These are phyloP conservation scores for Cactoblastis cactorum DNA, from an alignment of 2,888 invertebrate genomes.

Conservation along the genomic window DNA sequence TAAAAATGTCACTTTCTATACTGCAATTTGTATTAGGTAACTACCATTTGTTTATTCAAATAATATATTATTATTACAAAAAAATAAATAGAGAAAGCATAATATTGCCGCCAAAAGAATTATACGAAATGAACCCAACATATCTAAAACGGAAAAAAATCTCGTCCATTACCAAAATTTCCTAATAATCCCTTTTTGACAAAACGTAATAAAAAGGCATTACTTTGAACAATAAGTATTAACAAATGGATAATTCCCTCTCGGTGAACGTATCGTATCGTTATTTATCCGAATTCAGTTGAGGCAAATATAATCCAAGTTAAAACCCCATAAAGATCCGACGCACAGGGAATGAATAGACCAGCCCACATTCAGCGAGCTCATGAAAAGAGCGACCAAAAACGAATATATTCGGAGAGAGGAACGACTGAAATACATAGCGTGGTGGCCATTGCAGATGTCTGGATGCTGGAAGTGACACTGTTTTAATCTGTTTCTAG, in stretches of 20 bases:
- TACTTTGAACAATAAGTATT: conserved; percentile 18
- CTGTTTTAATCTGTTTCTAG: too few relatives aligned
- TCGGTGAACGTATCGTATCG: conserved; percentile 29
- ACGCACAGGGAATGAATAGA: conserved; percentile 64
- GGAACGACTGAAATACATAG: conserved; percentile 68
- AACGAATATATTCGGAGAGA: conserved; percentile 65
- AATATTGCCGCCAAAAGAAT: too few relatives aligned
- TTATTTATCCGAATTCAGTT: conserved; percentile 54
- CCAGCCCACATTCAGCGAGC: conserved; percentile 64
- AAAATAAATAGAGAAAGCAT: too few relatives aligned
- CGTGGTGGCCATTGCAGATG: conserved; percentile 31
- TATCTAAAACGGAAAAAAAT: not conserved
- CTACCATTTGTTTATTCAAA: too few relatives aligned
- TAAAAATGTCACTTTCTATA: too few relatives aligned
- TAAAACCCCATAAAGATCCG: conserved; percentile 67
- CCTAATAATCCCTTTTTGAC: conserved; percentile 5
- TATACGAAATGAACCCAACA: not conserved
- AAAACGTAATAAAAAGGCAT: conserved; percentile 18
- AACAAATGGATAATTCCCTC: conserved; percentile 30
- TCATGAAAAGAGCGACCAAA: conserved; percentile 72
- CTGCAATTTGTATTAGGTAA: too few relatives aligned
- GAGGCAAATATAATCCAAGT: conserved; percentile 63
- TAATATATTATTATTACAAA: too few relatives aligned
- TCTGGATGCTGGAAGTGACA: conserved; percentile 33
- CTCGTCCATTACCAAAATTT: not conserved